phyloP scores from a whole-genome alignment of 92 coral and sea anemone genomes.

The Bergia puertoricense region DNA sequence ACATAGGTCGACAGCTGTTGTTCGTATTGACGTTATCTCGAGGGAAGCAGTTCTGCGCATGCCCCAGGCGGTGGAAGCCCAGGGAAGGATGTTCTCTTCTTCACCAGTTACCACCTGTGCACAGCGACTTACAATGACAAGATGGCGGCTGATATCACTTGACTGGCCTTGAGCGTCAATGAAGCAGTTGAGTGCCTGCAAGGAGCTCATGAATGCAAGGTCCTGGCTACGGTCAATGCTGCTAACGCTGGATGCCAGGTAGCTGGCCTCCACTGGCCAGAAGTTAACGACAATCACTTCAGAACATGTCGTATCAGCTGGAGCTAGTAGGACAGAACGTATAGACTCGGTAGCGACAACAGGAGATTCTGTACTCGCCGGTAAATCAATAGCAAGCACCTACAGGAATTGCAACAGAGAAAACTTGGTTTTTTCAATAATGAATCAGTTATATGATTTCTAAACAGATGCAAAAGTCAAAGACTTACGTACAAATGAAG shows the following conservation, averaged over 20 bases:
- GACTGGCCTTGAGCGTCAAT: not conserved
- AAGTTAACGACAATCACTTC: conserved; percentile 59
- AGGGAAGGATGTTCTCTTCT: conserved; percentile 50
- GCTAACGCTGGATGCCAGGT: conserved; percentile 11
- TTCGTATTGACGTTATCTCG: conserved; percentile 48
- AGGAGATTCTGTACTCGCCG: not conserved
- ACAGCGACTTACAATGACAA: conserved; percentile 44
- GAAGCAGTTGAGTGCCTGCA: conserved; percentile 18
- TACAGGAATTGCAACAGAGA: not conserved
- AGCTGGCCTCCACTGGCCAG: conserved; percentile 58
- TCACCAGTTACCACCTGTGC: conserved; percentile 38
- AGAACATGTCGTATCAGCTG: conserved; percentile 8
- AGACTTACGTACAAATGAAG: too few relatives aligned
- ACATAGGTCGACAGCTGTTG: conserved; percentile 53
- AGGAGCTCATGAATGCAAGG: conserved; percentile 39
- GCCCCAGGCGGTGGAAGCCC: conserved; percentile 64
- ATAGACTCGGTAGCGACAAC: not conserved
- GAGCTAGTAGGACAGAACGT: not conserved
- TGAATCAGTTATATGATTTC: not conserved
- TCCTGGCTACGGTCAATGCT: conserved; percentile 26
- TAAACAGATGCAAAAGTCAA: not conserved
- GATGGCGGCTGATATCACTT: conserved; percentile 3
- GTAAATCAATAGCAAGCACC: conserved; percentile 40
- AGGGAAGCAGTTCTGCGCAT: conserved; percentile 62
- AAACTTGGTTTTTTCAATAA: not conserved